Base-by-base conservation (phyloP, 2,888 invertebrate species). In the Pyrocoelia pectoralis region DNA sequence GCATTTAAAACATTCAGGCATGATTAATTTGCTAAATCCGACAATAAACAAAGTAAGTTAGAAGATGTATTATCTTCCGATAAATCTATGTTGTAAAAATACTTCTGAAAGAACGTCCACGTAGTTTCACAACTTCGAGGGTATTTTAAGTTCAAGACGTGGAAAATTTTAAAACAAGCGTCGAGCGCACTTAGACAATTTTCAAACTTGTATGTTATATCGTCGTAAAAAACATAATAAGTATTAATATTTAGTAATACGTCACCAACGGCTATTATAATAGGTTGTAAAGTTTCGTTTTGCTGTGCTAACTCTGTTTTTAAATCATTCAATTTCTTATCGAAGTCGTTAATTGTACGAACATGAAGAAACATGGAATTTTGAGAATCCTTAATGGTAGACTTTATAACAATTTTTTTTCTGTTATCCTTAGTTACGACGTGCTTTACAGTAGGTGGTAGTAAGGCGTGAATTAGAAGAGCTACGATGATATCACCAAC, bases 331-430 rank as follows among this genome's bases (percentile, higher is more conserved):
- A 52, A 10, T 33, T 29, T 52, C 15, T 9, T 1, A 1, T 52
- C 52, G 14, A 52, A 52, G 6, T 52, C 53, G 18, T 40, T 53
- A 6, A n/a, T 5, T 2, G 14, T 38, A 0, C 2, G 5, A 3
- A 38, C 15, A 38, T 15, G 53, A 5, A 53, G 2, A 9, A 53
- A 38, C 9, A 53, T 14, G 1, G 18, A n/a, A 33, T 53, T 10
- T 38, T 53, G 53, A 0, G 53, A 38, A 40, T 33, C 53, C 4
- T 53, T 53, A 9, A 53, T 53, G 1, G 53, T 38, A 1, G 38
- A 13, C 33, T 53, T 53, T 2, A 38, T 1, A 9, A 40, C 33
- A 4, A 53, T 0, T 17, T 29, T 53, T 9, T 40, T 53, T 12
- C 14, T 29, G 2, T 15, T 33, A 1, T 29, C 38, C n/a, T 38